Base-by-base conservation (phyloP, 2,888 invertebrate genomes). In the Callyntrura sp. region DNA sequence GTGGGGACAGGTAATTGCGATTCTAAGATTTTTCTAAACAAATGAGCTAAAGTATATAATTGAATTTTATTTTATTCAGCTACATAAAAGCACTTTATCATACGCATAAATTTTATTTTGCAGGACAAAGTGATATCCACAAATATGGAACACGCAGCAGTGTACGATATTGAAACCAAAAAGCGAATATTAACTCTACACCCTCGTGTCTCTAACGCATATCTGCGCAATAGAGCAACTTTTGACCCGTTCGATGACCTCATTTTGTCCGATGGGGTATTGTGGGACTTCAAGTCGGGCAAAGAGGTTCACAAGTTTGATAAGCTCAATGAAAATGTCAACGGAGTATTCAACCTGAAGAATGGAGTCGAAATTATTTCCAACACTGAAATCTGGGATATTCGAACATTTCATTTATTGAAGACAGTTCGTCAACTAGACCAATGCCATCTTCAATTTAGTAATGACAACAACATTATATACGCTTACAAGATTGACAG, bases 311-410 rank as follows among this genome's bases (percentile, higher is more conserved):
- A 99, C 95, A 99, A 99, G 94, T 98, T 99, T 94, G 99, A 99
- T 95, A 99, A 99, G 94, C 96, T 99, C 51, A 99, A 99, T 95
- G 98, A 98, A 94, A 97, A 97, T 62, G 96, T 98, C 87, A 99
- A 98, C 94, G 99, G 99, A 0, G 97, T 98, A 6, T 99, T 99
- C 94, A 99, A 99, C 96, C 99, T 99, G 0, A 89, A 90, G 35
- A 98, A 98, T 94, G 98, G 98, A 0, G 95, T 98, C 91, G 99
- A 99, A 95, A 98, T 99, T 60, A 98, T 99, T 94, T 98, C 99
- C 85, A 99, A 99, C 94, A 98, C 99, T 0, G 99, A 99, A 96
- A 98, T 99, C 84, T 99, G 99, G 99, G 99, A 99, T 94, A 95
- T 99, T 35, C 95, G 99, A 93, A 99, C 98, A 62, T 99, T 98